Conservation (phyloP, 2,113 vertebrate genomes). For the zebrafish (Danio rerio) region GRCz12tu NC_133194.1:27267001-27267500, state of each 20-base stretch:
- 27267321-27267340: background rate
- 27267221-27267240: constrained; percentile 14
- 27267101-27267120: background rate
- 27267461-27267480: constrained; percentile 54
- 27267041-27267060: too few relatives aligned
- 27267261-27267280: background rate
- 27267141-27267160: constrained; percentile 24
- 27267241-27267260: background rate
- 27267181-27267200: constrained; percentile 21
- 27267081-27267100: background rate
- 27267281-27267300: background rate
- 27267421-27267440: constrained; percentile 57
- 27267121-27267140: constrained; percentile 10
- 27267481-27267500: constrained; percentile 61
- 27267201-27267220: background rate
- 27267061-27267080: constrained; percentile 1
- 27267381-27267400: background rate
- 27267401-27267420: constrained; percentile 38
- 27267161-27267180: background rate
- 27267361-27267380: background rate
- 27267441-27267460: constrained; percentile 68
- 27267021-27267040: too few relatives aligned
- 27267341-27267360: background rate
- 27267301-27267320: background rate
- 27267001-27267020: too few relatives aligned